Evolutionary conservation across 1,140 invertebrate genomes (phyloP), one percentile per base, ranked within the genome.

Genomic region (Drosophila melanica): DNA sequence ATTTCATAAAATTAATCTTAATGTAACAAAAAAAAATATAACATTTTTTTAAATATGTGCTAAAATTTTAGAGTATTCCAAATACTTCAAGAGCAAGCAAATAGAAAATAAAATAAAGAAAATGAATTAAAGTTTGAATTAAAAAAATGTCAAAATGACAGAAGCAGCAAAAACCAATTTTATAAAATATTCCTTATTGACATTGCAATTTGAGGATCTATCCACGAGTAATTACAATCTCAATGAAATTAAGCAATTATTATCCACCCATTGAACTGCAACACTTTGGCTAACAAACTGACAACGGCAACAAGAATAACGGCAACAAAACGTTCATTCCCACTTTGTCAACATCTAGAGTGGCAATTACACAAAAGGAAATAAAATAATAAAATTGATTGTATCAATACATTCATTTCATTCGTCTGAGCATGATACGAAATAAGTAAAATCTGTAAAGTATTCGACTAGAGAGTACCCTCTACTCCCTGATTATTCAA

Each of bases 281-380:
- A n/a, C 30, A 14, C 16, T 63, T 54, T 10, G 18, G 1, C 48
- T 27, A 53, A 62, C 47, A 68, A 44, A 27, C 55, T 35, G 0
- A 48, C 12, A 48, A 7, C 1, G 9, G 12, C 4, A 8, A 14
- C 39, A 30, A 8, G 12, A 50, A 50, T 5, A 20, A 18, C 39
- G 10, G 23, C 2, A 23, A 33, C 23, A 20, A 50, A 57, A 55
- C 47, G 18, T 35, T 9, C 63, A 66, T 65, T 44, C 8, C 23
- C 44, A 48, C 1, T 57, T 42, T 54, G 59, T 48, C 50, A 33
- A 41, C 50, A 53, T 20, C 37, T 27, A 39, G 20, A 44, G 35
- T n/a, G 41, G 30, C 53, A 72, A 66, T 72, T 66, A 57, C 53
- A 44, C 27, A 27, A 72, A 67, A 67, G 55, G 33, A 66, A 67